Base-by-base conservation (phyloP, 2,888 invertebrate species). In the Cephalotes varians region DNA sequence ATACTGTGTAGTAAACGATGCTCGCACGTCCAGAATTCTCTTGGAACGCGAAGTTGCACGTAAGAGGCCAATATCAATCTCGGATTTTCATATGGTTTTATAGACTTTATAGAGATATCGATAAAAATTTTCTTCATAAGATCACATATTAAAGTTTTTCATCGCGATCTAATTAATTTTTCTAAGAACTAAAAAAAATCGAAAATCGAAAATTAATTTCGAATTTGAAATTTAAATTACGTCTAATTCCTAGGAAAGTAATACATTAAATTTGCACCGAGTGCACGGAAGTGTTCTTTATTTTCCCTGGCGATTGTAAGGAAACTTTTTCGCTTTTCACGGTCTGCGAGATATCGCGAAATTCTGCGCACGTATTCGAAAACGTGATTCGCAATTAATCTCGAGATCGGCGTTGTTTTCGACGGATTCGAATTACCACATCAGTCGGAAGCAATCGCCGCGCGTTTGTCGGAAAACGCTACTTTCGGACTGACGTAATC, bases 401-500 rank as follows among this genome's bases (percentile, higher is more conserved):
- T 62, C 44, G 64, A 44, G 44, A 64, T 7, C 25, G 64, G 10
- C 25, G 28, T 44, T 65, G 44, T 28, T 65, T 65, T 65, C 40
- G 40, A 64, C 1, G 37, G 62, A 62, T 62, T 40, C 64, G 18
- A 64, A 64, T 64, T 44, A 44, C 9, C 18, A 44, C 28, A 2
- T 7, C 44, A 44, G 64, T 40, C 64, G 28, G 44, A 65, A 65
- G 44, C 44, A 44, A 44, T 65, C 15, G 37, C 37, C 37, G 37
- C 7, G 18, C 25, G 6, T 21, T 25, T 10, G 21, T 21, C 28
- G 64, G 58, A 72, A n/a, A 25, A 34, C 18, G 34, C 25, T 37
- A 54, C 34, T 56, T 72, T 72, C 64, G 40, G 18, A 65, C 18
- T 65, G 64, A 65, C 28, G 28, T 65, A 65, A 65, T 44, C 64